These are phyloP conservation scores for Percopsis omiscomaycus DNA, from an alignment of 2,797 vertebrate species.

Conservation along the genomic window DNA sequence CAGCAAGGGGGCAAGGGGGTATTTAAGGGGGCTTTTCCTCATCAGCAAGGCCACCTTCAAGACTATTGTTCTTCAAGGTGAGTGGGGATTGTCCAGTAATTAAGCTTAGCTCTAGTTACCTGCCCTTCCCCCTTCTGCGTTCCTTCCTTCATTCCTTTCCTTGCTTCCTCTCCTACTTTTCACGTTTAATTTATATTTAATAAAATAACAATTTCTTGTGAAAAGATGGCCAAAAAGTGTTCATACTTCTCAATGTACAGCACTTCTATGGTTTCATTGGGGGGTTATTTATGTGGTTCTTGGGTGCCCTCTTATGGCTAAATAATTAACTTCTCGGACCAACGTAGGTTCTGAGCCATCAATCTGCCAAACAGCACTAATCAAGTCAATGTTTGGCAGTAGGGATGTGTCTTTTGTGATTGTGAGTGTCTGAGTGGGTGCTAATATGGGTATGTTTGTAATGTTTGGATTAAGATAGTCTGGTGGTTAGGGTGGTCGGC, in stretches of 20 bases:
- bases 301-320: neutral
- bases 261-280: neutral
- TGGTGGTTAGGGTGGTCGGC: too few relatives aligned
- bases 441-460: too few relatives aligned
- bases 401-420: too few relatives aligned
- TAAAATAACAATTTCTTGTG: too few relatives aligned
- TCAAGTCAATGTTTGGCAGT: too few relatives aligned
- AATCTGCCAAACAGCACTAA: too few relatives aligned
- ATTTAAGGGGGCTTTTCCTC: neutral
- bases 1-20: neutral
- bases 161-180: neutral
- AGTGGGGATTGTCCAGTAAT: neutral
- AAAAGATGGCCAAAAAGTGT: neutral
- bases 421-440: too few relatives aligned
- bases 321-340: too few relatives aligned
- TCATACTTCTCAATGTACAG: neutral
- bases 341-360: too few relatives aligned
- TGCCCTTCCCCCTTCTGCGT: neutral
- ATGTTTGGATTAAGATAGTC: too few relatives aligned
- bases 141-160: neutral
- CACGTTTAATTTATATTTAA: neutral
- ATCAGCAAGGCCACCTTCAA: neutral
- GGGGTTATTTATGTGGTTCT: neutral
- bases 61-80: neutral
- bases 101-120: too few relatives aligned